A percentile compares a stretch with the other conserved stretches of the same genome.
These are phyloP conservation scores for Toxotes lorentzi DNA, from an alignment of 2,797 vertebrate genomes.

Conservation along the genomic window DNA sequence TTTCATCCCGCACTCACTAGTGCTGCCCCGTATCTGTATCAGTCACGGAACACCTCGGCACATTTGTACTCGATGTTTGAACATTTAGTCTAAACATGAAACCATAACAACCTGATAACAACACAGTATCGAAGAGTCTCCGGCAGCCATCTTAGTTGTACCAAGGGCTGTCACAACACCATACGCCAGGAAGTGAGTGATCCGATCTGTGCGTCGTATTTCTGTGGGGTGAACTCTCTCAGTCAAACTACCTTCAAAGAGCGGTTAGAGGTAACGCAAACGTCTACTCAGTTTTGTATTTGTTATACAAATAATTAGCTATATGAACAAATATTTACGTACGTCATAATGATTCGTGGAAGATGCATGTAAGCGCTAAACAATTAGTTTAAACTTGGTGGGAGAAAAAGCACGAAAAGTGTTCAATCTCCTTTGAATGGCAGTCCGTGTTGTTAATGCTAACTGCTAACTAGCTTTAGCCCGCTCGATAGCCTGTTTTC, in stretches of 20 bases:
- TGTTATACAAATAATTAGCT: not conserved
- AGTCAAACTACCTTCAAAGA: conserved; percentile 77
- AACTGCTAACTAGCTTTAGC: conserved; percentile 56
- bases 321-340: fast-evolving
- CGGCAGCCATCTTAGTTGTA: conserved; percentile 79
- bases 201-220: conserved; percentile 68
- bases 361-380: not conserved
- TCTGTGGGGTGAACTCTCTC: conserved; percentile 77
- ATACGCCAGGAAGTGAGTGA: conserved; percentile 62
- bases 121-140: not conserved
- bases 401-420: conserved; percentile 39
- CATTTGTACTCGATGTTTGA: not conserved
- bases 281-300: not conserved
- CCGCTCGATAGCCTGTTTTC: conserved; percentile 40
- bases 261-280: conserved; percentile 71
- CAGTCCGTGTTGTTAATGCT: conserved; percentile 76
- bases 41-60: fast-evolving
- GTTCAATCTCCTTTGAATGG: conserved; percentile 63
- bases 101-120: too few relatives aligned
- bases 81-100: not conserved
- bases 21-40: not conserved
- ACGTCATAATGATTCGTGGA: fast-evolving
- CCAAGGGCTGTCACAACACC: conserved; percentile 19
- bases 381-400: conserved; percentile 22
- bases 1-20: not conserved